Percentiles rank a stretch among this genome's conserved stretches.
Evolutionary conservation across 2,888 invertebrate genomes (phyloP).

Genomic region (Dinocampus coccinellae): DNA sequence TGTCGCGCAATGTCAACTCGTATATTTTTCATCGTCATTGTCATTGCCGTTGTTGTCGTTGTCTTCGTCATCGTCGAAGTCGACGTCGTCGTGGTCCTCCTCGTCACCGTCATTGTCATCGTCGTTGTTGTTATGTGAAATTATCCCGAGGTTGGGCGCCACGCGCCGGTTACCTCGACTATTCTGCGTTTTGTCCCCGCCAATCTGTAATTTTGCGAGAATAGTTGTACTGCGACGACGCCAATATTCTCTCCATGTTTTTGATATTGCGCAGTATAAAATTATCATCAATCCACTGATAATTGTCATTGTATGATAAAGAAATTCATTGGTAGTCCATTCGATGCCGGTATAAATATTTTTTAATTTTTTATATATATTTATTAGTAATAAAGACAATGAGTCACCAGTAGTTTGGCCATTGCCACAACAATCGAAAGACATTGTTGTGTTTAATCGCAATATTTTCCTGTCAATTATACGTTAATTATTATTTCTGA

Average conservation of each 20-base stretch:
- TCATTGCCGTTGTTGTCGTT: too few species aligned
- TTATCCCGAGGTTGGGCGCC: conserved; percentile 23
- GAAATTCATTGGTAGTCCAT: not conserved
- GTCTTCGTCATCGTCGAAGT: too few species aligned
- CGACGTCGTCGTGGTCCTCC: too few species aligned
- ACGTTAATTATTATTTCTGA: too few species aligned
- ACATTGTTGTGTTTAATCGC: conserved; percentile 46
- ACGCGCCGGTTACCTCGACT: conserved; percentile 23
- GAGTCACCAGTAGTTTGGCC: conserved; percentile 52
- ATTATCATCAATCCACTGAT: not conserved
- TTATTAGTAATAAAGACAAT: conserved; percentile 47
- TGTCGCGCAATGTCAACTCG: not conserved
- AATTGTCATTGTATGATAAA: not conserved
- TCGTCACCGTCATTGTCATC: too few species aligned
- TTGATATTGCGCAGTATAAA: not conserved
- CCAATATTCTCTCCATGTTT: not conserved
- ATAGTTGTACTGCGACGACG: conserved; percentile 14
- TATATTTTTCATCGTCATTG: conserved; percentile 9
- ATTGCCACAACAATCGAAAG: conserved; percentile 62
- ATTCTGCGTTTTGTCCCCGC: not conserved
- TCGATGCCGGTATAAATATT: not conserved
- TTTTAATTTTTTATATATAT: not conserved
- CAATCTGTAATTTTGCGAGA: not conserved
- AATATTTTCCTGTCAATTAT: too few species aligned
- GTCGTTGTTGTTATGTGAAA: not conserved